phyloP scores from a whole-genome alignment of 2,113 vertebrate species.

The Chascanopsetta lugubris region DNA sequence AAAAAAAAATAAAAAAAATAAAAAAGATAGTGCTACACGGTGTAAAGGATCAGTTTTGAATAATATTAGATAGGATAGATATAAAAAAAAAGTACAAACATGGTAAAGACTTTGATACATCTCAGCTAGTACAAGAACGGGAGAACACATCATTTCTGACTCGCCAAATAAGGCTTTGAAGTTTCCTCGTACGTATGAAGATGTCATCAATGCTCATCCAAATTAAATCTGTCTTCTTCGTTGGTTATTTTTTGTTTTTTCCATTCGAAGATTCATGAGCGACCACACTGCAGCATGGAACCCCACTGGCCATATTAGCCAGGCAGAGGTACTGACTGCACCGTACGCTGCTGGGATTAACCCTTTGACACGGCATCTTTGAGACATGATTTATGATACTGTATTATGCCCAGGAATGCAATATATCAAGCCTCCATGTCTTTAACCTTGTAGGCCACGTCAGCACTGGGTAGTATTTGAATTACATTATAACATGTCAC shows the following conservation, averaged over 20 bases:
- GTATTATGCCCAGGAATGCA: constrained; percentile 10
- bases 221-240: constrained; percentile 64
- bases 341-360: constrained; percentile 34
- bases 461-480: constrained; percentile 3
- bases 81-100: constrained; percentile 26
- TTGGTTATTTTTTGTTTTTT: constrained; percentile 60
- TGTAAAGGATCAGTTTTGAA: constrained; percentile 21
- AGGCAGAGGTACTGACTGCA: constrained; percentile 26
- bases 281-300: too few species aligned
- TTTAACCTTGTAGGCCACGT: constrained; percentile 16
- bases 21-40: constrained; percentile 27
- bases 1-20: too few species aligned
- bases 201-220: constrained; percentile 57
- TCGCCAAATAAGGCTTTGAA: constrained; percentile 58
- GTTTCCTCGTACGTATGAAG: constrained; percentile 54
- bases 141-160: constrained; percentile 39
- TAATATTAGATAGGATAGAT: constrained; percentile 30
- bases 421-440: constrained; percentile 11
- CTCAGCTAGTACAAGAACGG: constrained; percentile 38
- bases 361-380: constrained; percentile 40
- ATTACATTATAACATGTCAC: constrained; percentile 16
- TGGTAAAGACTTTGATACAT: constrained; percentile 36
- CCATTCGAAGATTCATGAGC: constrained; percentile 40
- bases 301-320: constrained; percentile 44
- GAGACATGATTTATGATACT: constrained; percentile 12